Evolutionary conservation across 2,113 vertebrate species (phyloP).

Genomic region (Athene noctua): DNA sequence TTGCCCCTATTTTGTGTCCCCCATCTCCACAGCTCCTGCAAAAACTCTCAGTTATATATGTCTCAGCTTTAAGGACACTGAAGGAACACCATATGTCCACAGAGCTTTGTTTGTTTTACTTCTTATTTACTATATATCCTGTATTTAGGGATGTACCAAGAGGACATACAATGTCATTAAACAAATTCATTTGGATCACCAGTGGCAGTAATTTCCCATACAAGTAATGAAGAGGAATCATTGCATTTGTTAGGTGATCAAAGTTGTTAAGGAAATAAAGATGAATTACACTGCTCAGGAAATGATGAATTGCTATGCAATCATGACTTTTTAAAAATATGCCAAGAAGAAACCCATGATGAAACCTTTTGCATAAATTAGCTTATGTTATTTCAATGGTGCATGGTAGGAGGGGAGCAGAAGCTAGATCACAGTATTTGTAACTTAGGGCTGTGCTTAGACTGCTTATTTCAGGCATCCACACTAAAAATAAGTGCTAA

Average conservation of each 20-base stretch:
- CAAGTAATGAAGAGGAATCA: constrained; percentile 1
- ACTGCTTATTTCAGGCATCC: neutral
- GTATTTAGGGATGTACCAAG: neutral
- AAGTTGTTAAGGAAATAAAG: constrained; percentile 43
- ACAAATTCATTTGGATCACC: constrained; percentile 3
- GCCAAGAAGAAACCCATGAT: constrained; percentile 26
- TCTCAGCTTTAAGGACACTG: neutral
- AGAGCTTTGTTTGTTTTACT: neutral
- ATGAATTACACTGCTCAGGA: constrained; percentile 32
- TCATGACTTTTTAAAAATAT: constrained; percentile 47
- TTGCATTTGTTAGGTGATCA: constrained; percentile 12
- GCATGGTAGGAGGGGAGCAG: neutral
- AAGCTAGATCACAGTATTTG: neutral
- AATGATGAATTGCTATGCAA: constrained; percentile 36
- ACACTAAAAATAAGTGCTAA: neutral
- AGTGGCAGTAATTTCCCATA: constrained; percentile 11
- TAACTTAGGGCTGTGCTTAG: neutral
- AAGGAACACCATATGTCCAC: neutral
- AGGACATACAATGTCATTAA: constrained; percentile 2
- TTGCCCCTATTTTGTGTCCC: neutral
- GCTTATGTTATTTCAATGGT: neutral
- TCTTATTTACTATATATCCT: neutral
- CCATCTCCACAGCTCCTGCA: neutral
- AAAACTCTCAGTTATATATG: neutral
- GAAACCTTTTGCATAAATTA: constrained; percentile 45